A percentile compares a stretch with the other conserved stretches of the same genome.
phyloP scores from a whole-genome alignment of 2,113 vertebrate species.

The Pardalotus punctatus region DNA sequence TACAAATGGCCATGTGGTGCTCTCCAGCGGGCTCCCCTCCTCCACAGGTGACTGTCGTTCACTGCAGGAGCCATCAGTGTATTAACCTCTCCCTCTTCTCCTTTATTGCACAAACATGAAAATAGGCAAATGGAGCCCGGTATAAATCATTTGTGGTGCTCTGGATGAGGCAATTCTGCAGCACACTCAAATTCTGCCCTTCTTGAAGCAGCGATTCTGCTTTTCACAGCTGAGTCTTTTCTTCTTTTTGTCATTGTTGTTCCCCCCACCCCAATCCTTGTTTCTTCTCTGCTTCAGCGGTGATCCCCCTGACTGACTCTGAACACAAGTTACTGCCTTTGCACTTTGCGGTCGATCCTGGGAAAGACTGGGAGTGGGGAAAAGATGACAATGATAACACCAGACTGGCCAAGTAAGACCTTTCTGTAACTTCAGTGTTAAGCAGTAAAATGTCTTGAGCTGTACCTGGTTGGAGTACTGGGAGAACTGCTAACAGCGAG shows the following conservation, averaged over 20 bases:
- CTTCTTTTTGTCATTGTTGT: not conserved
- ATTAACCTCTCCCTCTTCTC: not conserved
- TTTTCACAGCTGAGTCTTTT: not conserved
- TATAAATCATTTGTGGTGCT: not conserved
- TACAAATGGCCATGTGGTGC: not conserved
- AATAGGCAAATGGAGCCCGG: not conserved
- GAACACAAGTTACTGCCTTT: constrained; percentile 97
- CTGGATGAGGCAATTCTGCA: not conserved
- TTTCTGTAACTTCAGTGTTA: not conserved
- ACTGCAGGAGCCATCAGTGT: not conserved
- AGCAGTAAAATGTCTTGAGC: constrained; percentile 22
- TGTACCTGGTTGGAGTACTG: not conserved
- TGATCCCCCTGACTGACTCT: constrained; percentile 96
- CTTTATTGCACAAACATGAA: not conserved
- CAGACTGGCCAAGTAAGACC: constrained; percentile 91
- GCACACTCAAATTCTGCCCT: not conserved
- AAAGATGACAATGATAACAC: constrained; percentile 93
- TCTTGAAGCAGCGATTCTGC: not conserved
- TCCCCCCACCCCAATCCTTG: not conserved
- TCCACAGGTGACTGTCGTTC: not conserved
- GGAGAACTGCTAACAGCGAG: not conserved
- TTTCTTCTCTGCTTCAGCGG: constrained; percentile 80
- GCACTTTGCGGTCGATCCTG: constrained; percentile 97
- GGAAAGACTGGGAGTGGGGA: constrained; percentile 96
- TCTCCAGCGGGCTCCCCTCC: not conserved